These are phyloP conservation scores for Hylaeus anthracinus DNA, from an alignment of 1,140 invertebrate genomes.

Conservation along the genomic window DNA sequence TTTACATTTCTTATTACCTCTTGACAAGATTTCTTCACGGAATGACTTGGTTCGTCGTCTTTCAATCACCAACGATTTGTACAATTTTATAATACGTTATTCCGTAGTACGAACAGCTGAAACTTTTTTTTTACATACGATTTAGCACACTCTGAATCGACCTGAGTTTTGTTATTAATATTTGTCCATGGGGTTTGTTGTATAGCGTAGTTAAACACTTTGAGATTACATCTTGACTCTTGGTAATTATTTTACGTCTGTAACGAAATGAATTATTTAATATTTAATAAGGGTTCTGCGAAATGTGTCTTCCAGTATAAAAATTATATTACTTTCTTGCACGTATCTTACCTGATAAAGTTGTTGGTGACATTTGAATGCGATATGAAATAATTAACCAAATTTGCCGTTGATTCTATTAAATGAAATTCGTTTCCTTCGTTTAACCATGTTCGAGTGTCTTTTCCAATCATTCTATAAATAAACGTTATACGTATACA, in stretches of 20 bases:
- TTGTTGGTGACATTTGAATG: constrained; percentile 81
- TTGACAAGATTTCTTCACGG: not conserved
- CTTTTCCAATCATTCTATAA: constrained; percentile 86
- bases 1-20: constrained; percentile 21
- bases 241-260: constrained; percentile 83
- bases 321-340: too few relatives aligned
- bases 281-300: not conserved
- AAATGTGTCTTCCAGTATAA: too few relatives aligned
- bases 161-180: constrained; percentile 80
- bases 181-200: constrained; percentile 84
- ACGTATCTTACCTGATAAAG: constrained; percentile 79
- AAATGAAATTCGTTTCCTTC: constrained; percentile 90
- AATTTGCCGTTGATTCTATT: constrained; percentile 85
- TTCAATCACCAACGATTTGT: constrained; percentile 14
- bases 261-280: constrained; percentile 57
- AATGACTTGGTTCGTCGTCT: not conserved
- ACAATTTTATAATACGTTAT: constrained; percentile 27
- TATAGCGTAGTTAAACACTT: constrained; percentile 85
- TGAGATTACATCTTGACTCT: constrained; percentile 86
- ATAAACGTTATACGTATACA: constrained; percentile 4
- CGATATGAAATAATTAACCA: constrained; percentile 84
- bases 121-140: constrained; percentile 71
- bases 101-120: not conserved
- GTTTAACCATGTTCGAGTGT: constrained; percentile 88
- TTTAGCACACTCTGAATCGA: constrained; percentile 80